Conservation (phyloP, 1,140 invertebrate genomes). For the Musca vetustissima region DNA sequence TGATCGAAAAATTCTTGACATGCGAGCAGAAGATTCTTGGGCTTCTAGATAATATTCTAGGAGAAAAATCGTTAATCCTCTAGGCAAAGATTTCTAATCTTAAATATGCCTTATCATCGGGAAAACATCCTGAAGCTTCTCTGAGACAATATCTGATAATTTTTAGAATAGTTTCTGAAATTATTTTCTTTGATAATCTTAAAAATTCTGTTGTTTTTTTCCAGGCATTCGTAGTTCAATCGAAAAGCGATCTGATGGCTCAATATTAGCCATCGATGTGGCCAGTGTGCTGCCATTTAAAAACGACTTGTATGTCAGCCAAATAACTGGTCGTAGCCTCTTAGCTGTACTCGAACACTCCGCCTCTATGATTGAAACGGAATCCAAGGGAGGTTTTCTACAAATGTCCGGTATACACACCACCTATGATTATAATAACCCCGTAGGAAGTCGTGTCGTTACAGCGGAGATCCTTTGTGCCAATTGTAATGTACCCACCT, state of each 20-base stretch:
- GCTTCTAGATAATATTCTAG: no score
- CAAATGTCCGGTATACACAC: conserved; percentile 64
- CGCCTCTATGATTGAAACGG: conserved; percentile 55
- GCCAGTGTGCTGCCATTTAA: conserved; percentile 62
- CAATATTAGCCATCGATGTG: conserved; percentile 42
- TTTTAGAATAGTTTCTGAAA: no score
- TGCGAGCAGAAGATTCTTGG: no score
- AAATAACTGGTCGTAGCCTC: conserved; percentile 57
- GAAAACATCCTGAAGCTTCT: no score
- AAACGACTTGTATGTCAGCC: conserved; percentile 58
- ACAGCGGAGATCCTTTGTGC: conserved; percentile 59
- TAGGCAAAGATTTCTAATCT: no score
- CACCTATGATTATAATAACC: conserved; percentile 59
- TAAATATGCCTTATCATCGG: no score
- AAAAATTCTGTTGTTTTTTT: no score
- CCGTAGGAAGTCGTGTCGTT: conserved; percentile 57
- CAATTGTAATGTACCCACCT: conserved; percentile 58
- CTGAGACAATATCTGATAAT: no score
- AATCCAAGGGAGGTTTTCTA: conserved; percentile 63
- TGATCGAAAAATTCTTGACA: no score
- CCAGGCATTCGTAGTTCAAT: conserved; percentile 43
- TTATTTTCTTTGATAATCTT: no score
- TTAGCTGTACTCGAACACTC: conserved; percentile 60
- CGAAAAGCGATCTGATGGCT: conserved; percentile 41
- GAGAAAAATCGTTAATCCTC: no score